Percentiles rank a stretch among this genome's conserved stretches.
Evolutionary conservation across 2,113 vertebrate species (phyloP).

Genomic region (Prinia subflava): DNA sequence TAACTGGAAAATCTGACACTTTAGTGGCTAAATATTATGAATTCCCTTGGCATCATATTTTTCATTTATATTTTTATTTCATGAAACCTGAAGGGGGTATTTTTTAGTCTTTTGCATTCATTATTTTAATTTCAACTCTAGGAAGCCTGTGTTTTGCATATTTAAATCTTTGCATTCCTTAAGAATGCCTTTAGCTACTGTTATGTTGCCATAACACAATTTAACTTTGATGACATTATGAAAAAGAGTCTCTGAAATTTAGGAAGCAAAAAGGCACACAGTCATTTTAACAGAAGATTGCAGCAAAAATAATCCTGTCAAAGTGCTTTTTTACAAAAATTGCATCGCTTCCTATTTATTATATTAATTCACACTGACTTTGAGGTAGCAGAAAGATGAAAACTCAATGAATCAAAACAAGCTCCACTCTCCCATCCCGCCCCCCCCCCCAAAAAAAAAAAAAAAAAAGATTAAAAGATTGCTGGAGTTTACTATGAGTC

Average conservation of each 20-base stretch:
- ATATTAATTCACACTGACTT: not conserved
- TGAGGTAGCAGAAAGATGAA: not conserved
- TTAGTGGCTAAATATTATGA: not conserved
- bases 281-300: not conserved
- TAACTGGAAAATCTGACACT: not conserved
- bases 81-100: not conserved
- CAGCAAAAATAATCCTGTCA: not conserved
- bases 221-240: not conserved
- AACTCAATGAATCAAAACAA: not conserved
- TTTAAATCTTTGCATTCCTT: not conserved
- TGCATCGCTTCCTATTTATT: not conserved
- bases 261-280: not conserved
- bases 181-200: not conserved
- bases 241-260: not conserved
- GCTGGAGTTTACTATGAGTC: not conserved
- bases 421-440: rapidly evolving
- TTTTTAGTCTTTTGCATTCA: not conserved
- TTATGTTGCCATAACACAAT: not conserved
- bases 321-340: not conserved
- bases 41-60: not conserved
- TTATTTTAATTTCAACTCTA: not conserved
- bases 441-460: too few species aligned
- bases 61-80: not conserved
- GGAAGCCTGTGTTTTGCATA: not conserved
- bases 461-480: not conserved